Conservation (phyloP, 2,113 vertebrate genomes). For the Rhinopithecus roxellana region DNA sequence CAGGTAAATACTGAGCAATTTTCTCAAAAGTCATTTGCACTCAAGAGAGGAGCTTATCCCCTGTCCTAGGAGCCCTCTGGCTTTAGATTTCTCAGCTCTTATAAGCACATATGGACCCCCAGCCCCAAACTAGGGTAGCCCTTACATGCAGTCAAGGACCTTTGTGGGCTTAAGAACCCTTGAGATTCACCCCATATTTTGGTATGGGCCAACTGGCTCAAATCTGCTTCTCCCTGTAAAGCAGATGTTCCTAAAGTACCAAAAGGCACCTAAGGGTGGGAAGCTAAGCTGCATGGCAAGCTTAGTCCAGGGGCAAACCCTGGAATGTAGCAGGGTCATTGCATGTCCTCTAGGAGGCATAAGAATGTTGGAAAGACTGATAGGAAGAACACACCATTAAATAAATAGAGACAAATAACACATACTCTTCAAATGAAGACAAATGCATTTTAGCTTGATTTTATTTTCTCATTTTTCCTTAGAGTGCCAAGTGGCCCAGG, state of each 20-base stretch:
- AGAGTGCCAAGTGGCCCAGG: conserved; percentile 23
- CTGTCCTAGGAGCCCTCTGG: not conserved
- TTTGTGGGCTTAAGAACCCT: not conserved
- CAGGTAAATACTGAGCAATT: not conserved
- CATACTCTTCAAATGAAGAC: conserved; percentile 62
- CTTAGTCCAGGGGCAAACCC: not conserved
- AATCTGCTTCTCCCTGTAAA: not conserved
- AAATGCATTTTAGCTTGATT: conserved; percentile 61
- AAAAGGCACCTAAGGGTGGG: not conserved
- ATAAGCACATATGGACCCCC: not conserved
- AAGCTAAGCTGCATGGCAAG: not conserved
- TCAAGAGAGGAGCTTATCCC: not conserved
- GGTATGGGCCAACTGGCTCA: not conserved
- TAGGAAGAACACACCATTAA: not conserved
- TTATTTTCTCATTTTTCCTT: conserved; percentile 67
- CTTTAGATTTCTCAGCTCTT: not conserved
- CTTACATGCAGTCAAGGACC: not conserved
- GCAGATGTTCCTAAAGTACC: not conserved
- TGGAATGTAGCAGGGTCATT: not conserved
- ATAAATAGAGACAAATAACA: conserved; percentile 22
- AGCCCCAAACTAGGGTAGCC: not conserved
- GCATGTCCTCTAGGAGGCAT: not conserved
- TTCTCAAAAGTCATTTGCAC: not conserved
- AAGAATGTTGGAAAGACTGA: conserved; percentile 1
- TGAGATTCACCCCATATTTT: not conserved